Evolutionary conservation across 2,888 invertebrate species (phyloP), one percentile per base, ranked within the genome.

Genomic region (Alloscopus bannaensis): DNA sequence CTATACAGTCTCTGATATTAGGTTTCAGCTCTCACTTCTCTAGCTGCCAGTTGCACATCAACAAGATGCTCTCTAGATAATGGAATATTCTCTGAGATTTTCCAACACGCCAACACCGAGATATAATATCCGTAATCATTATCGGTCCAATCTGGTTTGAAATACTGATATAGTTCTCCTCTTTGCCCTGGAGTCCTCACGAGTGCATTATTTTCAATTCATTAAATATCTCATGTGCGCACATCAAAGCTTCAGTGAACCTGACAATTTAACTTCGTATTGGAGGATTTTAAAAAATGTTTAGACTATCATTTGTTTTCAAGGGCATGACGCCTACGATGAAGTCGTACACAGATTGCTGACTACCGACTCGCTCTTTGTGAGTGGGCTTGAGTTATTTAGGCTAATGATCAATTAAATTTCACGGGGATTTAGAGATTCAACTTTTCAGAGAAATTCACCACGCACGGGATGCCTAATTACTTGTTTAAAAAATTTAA

Each of bases 181-280:
- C 31, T 31, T 1, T 24, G 11, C 1, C 1, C 3, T 55, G 55
- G 13, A 55, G 28, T 55, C 28, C 47, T 4, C 11, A n/a, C 47
- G 47, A 47, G n/a, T 55, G 26, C 24, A 55, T 55, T 55, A 55
- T 28, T 22, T 55, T 55, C 55, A 55, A 55, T 55, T 55, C 55
- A 55, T 26, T 26, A 2, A 2, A 8, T 2, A 2, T 42, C 42
- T 42, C 18, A n/a, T 24, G 28, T 8, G 11, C 26, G 11, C 47
- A 4, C 18, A 13, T 47, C n/a, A 4, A 3, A 47, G 6, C 11
- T 47, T 3, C 6, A 13, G n/a, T n/a, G 47, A 47, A 13, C n/a
- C 11, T 4, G 47, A 47, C 8, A 8, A 47, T n/a, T 47, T 6
- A 47, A 6, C 11, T 6, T n/a, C 47, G 47, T 3, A n/a, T n/a